Evolutionary conservation across 2,797 vertebrate species (phyloP), one percentile per base, ranked within the genome.

Genomic region (Buceros bicornis): DNA sequence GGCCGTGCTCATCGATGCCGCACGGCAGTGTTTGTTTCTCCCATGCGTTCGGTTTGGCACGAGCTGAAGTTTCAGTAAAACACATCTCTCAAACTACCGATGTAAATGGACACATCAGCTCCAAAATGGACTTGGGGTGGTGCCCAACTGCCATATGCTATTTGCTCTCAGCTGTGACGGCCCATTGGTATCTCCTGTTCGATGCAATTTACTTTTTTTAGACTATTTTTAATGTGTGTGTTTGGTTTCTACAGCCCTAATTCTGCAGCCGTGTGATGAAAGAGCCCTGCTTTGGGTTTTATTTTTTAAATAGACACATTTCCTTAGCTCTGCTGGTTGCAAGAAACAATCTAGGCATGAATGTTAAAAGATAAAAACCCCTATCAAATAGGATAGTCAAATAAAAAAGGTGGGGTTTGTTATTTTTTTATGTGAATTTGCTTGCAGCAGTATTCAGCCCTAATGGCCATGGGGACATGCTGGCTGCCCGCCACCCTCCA

Each of bases 311-410:
- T 19, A 40, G 1, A 65, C 4, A 26, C 4, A 13, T 56, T 80
- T 56, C 43, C 4, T 48, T 31, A 82, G 24, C 19, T 77, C 24
- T 88, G 18, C 14, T 40, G 60, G n/a, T 15, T 45, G 47, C 47
- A 40, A 60, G 29, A 35, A 85, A 51, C 7, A n/a, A 12, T 51
- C 88, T 43, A 40, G 40, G 72, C 8, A 15, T 1, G 9, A 50
- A 66, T 0, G 0, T 28, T 54, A 43, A n/a, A 82, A 22, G 5
- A 35, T 37, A 10, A 22, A 8, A 1, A 24, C 16, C 4, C 3
- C 33, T 33, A 35, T 47, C 7, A 16, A 70, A 13, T 1, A n/a
- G 26, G 62, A 61, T 4, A 22, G 10, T 25, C 3, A 57, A 40
- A 81, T 28, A 22, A 61, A 62, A 62, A 56, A 17, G 28, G 16